Conservation (phyloP, 2,113 vertebrate genomes). For the Syrrhaptes paradoxus region DNA sequence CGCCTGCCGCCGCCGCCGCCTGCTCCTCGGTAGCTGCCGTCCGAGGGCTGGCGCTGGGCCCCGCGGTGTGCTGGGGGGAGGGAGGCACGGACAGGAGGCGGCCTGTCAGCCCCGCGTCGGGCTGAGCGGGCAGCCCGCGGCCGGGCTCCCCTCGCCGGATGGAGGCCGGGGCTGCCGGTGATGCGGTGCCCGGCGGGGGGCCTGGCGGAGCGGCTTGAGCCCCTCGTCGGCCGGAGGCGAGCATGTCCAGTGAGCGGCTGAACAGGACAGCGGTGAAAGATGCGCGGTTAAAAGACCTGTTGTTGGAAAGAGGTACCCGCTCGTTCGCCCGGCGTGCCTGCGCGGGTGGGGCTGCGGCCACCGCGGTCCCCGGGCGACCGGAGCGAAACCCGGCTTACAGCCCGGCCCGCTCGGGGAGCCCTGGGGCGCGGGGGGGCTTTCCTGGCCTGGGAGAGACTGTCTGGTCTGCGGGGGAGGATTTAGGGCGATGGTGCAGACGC, state of each 20-base stretch:
- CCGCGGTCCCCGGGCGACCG: neutral
- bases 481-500: accelerated
- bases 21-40: neutral
- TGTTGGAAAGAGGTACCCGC: slow-evolving; percentile 77
- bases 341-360: neutral
- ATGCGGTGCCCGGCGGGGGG: slow-evolving; percentile 45
- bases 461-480: neutral
- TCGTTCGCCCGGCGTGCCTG: neutral
- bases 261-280: slow-evolving; percentile 77
- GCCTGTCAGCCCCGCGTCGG: neutral
- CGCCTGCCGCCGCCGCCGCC: no score
- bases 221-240: slow-evolving; percentile 41
- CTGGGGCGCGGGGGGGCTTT: no score
- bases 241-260: slow-evolving; percentile 76
- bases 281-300: slow-evolving; percentile 74
- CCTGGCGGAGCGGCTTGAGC: slow-evolving; percentile 17
- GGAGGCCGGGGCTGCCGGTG: slow-evolving; percentile 17
- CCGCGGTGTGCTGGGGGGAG: neutral
- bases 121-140: neutral
- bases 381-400: neutral
- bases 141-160: neutral
- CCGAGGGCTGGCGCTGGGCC: slow-evolving; percentile 10
- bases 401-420: neutral
- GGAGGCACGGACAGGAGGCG: neutral
- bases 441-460: neutral